These are phyloP conservation scores for Melipona beecheii DNA, from an alignment of 2,888 invertebrate species.

Conservation along the genomic window DNA sequence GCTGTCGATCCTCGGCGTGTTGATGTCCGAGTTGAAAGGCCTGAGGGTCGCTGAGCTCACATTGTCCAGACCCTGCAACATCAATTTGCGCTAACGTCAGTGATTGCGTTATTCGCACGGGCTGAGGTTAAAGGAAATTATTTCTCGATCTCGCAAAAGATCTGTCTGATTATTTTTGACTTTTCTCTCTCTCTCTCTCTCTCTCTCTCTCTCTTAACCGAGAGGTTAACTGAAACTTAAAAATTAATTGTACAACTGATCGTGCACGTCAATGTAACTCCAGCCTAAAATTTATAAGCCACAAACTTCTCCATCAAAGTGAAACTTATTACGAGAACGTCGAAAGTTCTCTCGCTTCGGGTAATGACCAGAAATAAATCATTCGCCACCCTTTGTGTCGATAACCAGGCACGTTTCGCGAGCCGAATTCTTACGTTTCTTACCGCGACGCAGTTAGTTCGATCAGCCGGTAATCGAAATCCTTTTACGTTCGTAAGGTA, in stretches of 20 bases:
- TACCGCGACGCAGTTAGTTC: not conserved
- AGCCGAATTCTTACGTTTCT: constrained; percentile 9
- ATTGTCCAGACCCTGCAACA: constrained; percentile 89
- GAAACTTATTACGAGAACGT: not conserved
- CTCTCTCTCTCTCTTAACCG: not conserved
- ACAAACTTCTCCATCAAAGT: no score
- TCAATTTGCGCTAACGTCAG: constrained; percentile 40
- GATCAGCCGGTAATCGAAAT: constrained; percentile 56
- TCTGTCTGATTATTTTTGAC: not conserved
- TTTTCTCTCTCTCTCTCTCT: not conserved
- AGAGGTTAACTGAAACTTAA: no score
- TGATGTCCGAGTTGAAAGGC: constrained; percentile 89
- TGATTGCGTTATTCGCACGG: not conserved
- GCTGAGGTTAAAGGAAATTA: not conserved
- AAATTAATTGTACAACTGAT: no score
- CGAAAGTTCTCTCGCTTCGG: not conserved
- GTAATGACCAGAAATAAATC: not conserved
- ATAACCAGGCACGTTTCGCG: constrained; percentile 22
- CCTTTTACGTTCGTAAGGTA: constrained; percentile 40
- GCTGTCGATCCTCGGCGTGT: constrained; percentile 93
- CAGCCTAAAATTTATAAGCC: not conserved
- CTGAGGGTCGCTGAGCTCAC: constrained; percentile 86
- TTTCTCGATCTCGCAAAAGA: not conserved
- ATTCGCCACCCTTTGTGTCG: constrained; percentile 12
- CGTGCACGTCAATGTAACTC: not conserved